Base-by-base conservation (phyloP, 2,888 invertebrate species). In the Brenthis daphne region DNA sequence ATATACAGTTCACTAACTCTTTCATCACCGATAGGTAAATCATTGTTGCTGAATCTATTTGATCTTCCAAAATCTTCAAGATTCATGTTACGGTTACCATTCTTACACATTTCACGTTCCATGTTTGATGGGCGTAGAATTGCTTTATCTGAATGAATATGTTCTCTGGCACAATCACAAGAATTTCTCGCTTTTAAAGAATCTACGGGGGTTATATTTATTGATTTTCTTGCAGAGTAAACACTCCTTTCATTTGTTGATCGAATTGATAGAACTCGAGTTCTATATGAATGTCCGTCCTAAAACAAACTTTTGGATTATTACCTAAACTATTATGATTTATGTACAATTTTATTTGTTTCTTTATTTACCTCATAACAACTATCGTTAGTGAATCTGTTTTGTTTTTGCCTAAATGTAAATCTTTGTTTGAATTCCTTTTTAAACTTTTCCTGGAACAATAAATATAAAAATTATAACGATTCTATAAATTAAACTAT, bases 371-470 rank as follows among this genome's bases (percentile, higher is more conserved):
- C 92, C 86, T 93, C 93, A 73, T 89, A 93, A 77, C 93, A 93
- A 77, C 93, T 93, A 70, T 93, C 93, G 74, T 89, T 89, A 12
- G 82, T 82, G 69, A 85, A 89, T 85, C 88, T 80, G 66, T 80
- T 89, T n/a, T 84, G 82, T 67, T 88, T 90, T 73, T 87, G 89
- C 57, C 94, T 93, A 70, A 94, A 94, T 2, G 95, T 94, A 76
- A 96, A 95, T 6, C 96, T 93, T 78, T 95, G 95, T 77, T 95
- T 95, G 79, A 96, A 96, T 85, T 96, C 96, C 63, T 96, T 94
- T 83, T 96, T 96, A 86, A 96, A 96, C 84, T 96, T 96, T 84
- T 96, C 96, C 96, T 96, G 88, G 0, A 90, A 88, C 75, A 75
- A 77, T 63, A 53, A 37, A 1, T 16, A 33, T 63, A 20, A 13